phyloP scores from a whole-genome alignment of 2,888 invertebrate genomes.

The Apotomis capreana region DNA sequence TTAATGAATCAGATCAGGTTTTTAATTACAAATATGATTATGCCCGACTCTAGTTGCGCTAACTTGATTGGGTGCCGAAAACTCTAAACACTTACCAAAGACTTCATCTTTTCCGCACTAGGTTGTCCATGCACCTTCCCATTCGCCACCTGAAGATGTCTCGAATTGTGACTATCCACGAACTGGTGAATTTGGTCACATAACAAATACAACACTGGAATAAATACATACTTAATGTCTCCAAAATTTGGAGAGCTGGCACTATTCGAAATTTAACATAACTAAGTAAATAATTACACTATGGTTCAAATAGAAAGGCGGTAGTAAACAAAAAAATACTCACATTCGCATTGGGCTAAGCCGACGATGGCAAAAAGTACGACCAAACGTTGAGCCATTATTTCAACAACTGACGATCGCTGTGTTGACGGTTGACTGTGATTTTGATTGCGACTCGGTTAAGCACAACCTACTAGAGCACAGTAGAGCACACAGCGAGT shows the following conservation, averaged over 20 bases:
- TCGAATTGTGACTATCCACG: slow-evolving; percentile 56
- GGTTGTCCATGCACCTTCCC: slow-evolving; percentile 55
- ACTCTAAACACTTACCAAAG: slow-evolving; percentile 48
- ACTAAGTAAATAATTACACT: not conserved
- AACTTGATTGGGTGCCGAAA: too few species aligned
- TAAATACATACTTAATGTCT: slow-evolving; percentile 29
- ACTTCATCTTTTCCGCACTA: slow-evolving; percentile 56
- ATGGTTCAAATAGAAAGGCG: not conserved
- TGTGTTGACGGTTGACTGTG: slow-evolving; percentile 46
- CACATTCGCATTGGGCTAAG: slow-evolving; percentile 54
- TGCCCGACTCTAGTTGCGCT: too few species aligned
- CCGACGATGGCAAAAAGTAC: slow-evolving; percentile 54
- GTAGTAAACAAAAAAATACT: slow-evolving; percentile 43
- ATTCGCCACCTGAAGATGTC: slow-evolving; percentile 50
- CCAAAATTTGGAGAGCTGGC: too few species aligned
- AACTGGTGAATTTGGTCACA: slow-evolving; percentile 54
- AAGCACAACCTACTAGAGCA: slow-evolving; percentile 34
- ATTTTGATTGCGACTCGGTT: slow-evolving; percentile 37
- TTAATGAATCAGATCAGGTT: too few species aligned
- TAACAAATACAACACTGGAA: slow-evolving; percentile 55
- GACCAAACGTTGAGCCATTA: slow-evolving; percentile 59
- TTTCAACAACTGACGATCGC: slow-evolving; percentile 45
- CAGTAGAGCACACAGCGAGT: slow-evolving; percentile 33
- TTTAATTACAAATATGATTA: too few species aligned
- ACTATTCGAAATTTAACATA: not conserved